These are phyloP conservation scores for Chelon labrosus DNA, from an alignment of 2,797 vertebrate species.

Conservation along the genomic window DNA sequence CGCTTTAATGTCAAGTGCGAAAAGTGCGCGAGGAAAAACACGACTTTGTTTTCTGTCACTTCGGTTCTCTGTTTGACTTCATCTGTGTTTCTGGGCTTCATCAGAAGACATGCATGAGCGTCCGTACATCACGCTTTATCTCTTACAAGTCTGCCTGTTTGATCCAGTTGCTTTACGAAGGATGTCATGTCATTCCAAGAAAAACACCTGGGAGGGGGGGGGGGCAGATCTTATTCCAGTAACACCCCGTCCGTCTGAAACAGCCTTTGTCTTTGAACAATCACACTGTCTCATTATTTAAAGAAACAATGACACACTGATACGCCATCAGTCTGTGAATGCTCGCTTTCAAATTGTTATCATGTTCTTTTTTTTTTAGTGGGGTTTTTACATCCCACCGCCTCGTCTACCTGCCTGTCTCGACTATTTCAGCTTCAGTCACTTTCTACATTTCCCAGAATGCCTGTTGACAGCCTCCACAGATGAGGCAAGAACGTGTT, in stretches of 20 bases:
- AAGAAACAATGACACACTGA: slow-evolving; percentile 19
- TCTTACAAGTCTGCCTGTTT: background rate
- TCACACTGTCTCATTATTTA: slow-evolving; percentile 23
- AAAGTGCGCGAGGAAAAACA: slow-evolving; percentile 1
- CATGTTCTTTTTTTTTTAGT: slow-evolving; percentile 13
- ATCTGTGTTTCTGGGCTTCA: slow-evolving; percentile 10
- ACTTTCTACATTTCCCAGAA: slow-evolving; percentile 51
- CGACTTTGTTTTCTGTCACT: slow-evolving; percentile 14
- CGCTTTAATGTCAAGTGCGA: slow-evolving; percentile 28
- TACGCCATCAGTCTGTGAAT: slow-evolving; percentile 12
- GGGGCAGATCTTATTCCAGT: slow-evolving; percentile 13
- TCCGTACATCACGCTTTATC: slow-evolving; percentile 6
- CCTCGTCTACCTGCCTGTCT: slow-evolving; percentile 42
- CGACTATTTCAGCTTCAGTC: slow-evolving; percentile 31
- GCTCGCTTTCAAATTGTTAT: slow-evolving; percentile 29
- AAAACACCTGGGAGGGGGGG: slow-evolving; percentile 31
- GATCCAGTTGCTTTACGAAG: slow-evolving; percentile 5
- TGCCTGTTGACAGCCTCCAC: slow-evolving; percentile 48
- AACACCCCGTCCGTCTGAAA: slow-evolving; percentile 5
- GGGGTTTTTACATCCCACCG: background rate
- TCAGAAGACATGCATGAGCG: slow-evolving; percentile 2
- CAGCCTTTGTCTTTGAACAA: slow-evolving; percentile 24
- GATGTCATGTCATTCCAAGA: slow-evolving; percentile 14
- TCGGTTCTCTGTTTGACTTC: slow-evolving; percentile 2
- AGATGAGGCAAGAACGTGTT: slow-evolving; percentile 44